Conservation (phyloP, 2,797 vertebrate species). For the Prionace glauca region DNA sequence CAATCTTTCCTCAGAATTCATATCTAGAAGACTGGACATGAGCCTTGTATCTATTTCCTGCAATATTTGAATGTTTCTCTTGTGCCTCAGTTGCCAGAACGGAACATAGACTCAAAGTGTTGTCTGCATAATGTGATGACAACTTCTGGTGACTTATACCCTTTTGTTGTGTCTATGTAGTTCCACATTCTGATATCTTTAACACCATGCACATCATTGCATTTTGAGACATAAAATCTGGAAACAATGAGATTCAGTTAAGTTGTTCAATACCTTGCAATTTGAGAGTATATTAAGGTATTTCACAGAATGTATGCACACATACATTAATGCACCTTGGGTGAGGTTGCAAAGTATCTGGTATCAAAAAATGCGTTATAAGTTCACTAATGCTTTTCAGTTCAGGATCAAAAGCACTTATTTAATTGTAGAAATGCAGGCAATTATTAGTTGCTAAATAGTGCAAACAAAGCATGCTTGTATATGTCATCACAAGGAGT, state of each 20-base stretch:
- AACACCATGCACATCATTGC: background rate
- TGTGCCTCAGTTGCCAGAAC: background rate
- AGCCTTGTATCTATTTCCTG: background rate
- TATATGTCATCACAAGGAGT: background rate
- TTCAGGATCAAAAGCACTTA: background rate
- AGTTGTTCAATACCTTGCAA: background rate
- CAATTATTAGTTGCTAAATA: background rate
- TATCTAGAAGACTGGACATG: background rate
- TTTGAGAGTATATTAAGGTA: background rate
- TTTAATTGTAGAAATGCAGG: background rate
- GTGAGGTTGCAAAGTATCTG: background rate
- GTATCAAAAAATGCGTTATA: background rate
- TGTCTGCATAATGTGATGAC: background rate
- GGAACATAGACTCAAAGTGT: background rate
- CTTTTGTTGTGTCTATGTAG: conserved; percentile 13
- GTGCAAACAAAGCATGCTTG: background rate
- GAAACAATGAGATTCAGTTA: conserved; percentile 20
- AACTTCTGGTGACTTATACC: background rate
- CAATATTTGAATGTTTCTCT: background rate
- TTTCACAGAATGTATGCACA: background rate
- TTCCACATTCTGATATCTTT: background rate
- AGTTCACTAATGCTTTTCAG: background rate
- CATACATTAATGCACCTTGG: background rate
- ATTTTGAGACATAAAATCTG: conserved; percentile 7
- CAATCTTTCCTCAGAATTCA: background rate